phyloP scores from a whole-genome alignment of 2,797 vertebrate species.

The Pipistrellus nathusii region DNA sequence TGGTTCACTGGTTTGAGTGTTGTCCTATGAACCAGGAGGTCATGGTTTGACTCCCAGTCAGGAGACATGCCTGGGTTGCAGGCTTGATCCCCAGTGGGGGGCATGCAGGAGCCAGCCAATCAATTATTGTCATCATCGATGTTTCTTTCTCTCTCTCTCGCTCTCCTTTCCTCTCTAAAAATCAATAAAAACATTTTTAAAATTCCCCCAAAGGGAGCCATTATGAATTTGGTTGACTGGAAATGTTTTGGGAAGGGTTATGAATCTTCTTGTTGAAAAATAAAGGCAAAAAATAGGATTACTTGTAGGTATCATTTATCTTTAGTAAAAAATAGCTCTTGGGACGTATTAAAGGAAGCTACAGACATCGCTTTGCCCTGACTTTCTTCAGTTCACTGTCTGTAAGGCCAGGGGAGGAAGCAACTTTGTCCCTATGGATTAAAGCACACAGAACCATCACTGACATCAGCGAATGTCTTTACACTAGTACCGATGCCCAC shows the following conservation, averaged over 20 bases:
- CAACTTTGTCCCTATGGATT: neutral
- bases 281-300: neutral
- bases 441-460: neutral
- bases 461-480: neutral
- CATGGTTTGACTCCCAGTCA: neutral
- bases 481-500: neutral
- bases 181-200: neutral
- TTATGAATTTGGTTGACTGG: neutral
- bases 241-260: neutral
- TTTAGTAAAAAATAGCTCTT: neutral
- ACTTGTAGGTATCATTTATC: neutral
- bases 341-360: neutral
- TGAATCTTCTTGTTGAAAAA: constrained; percentile 36
- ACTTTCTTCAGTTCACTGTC: neutral
- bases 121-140: neutral
- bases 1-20: neutral
- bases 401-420: neutral
- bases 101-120: neutral
- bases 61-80: neutral
- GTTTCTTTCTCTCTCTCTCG: too few relatives aligned
- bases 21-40: neutral
- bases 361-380: neutral
- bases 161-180: neutral
- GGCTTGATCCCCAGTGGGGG: neutral
- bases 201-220: neutral